Percentiles rank a stretch among this genome's conserved stretches.
These are phyloP conservation scores for Ganaspis brasiliensis DNA, from an alignment of 2,888 invertebrate genomes.

Conservation along the genomic window DNA sequence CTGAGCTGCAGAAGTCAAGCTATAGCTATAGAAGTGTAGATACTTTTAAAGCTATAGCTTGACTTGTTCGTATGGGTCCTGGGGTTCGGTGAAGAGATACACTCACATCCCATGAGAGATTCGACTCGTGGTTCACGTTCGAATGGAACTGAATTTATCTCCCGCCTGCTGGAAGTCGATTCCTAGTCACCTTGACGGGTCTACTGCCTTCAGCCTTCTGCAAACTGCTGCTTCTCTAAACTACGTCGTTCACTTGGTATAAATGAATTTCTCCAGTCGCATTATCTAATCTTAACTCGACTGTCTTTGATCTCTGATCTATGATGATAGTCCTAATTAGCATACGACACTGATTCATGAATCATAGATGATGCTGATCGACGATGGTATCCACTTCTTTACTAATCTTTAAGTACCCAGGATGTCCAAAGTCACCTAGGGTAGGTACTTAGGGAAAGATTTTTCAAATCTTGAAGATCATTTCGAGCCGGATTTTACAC, in stretches of 20 bases:
- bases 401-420: no score
- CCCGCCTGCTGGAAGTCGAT: slow-evolving; percentile 26
- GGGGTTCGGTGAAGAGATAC: slow-evolving; percentile 13
- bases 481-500: no score
- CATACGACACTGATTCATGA: slow-evolving; percentile 5
- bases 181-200: slow-evolving; percentile 35
- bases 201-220: slow-evolving; percentile 11
- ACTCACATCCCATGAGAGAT: slow-evolving; percentile 20
- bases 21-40: slow-evolving; percentile 12
- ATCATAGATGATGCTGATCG: not conserved
- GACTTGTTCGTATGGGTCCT: slow-evolving; percentile 9
- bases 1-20: slow-evolving; percentile 48
- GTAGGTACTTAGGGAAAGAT: no score
- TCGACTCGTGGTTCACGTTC: slow-evolving; percentile 27
- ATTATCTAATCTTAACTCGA: slow-evolving; percentile 1
- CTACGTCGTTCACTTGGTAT: slow-evolving; percentile 34
- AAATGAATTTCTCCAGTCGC: slow-evolving; percentile 20
- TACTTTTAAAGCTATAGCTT: not conserved
- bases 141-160: slow-evolving; percentile 38
- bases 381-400: no score
- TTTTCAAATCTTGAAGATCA: no score
- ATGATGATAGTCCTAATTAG: slow-evolving; percentile 1
- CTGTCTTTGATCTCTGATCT: slow-evolving; percentile 13
- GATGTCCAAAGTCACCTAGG: no score
- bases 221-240: slow-evolving; percentile 33